These are phyloP conservation scores for Caenorhabditis doughertyi DNA, from an alignment of 2,888 invertebrate species.

Conservation along the genomic window DNA sequence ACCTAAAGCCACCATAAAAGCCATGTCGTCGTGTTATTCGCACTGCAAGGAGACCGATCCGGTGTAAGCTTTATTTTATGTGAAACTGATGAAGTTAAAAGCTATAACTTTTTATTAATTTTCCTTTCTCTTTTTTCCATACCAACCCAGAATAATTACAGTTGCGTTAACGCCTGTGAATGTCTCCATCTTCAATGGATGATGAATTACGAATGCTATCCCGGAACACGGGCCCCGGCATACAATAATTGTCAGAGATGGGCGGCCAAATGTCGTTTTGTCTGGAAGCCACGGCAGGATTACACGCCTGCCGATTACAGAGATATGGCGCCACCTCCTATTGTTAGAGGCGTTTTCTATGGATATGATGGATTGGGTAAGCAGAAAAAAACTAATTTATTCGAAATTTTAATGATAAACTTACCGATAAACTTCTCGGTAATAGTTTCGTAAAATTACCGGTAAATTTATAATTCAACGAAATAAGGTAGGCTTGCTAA, in stretches of 20 bases:
- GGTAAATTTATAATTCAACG: too few relatives aligned
- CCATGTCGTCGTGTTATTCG: constrained; percentile 72
- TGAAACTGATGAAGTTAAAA: too few relatives aligned
- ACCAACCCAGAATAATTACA: too few relatives aligned
- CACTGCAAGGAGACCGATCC: constrained; percentile 75
- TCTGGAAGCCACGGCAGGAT: constrained; percentile 77
- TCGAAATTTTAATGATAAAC: not conserved
- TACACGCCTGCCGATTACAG: constrained; percentile 75
- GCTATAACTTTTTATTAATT: too few relatives aligned
- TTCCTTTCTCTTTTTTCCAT: too few relatives aligned
- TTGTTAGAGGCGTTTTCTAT: constrained; percentile 78
- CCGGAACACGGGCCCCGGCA: constrained; percentile 72
- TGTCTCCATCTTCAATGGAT: constrained; percentile 79
- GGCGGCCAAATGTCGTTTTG: constrained; percentile 75
- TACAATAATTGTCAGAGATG: constrained; percentile 78
- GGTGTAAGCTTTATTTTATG: constrained; percentile 69
- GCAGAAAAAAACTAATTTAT: not conserved
- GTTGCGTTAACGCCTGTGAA: constrained; percentile 78
- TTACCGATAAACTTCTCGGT: too few relatives aligned
- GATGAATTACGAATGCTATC: constrained; percentile 78
- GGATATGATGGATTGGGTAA: constrained; percentile 77
- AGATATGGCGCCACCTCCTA: constrained; percentile 75
- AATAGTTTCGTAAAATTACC: too few relatives aligned
- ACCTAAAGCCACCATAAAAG: constrained; percentile 68
- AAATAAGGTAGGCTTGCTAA: too few relatives aligned